phyloP scores from a whole-genome alignment of 2,113 vertebrate species.

The Sturnira hondurensis region DNA sequence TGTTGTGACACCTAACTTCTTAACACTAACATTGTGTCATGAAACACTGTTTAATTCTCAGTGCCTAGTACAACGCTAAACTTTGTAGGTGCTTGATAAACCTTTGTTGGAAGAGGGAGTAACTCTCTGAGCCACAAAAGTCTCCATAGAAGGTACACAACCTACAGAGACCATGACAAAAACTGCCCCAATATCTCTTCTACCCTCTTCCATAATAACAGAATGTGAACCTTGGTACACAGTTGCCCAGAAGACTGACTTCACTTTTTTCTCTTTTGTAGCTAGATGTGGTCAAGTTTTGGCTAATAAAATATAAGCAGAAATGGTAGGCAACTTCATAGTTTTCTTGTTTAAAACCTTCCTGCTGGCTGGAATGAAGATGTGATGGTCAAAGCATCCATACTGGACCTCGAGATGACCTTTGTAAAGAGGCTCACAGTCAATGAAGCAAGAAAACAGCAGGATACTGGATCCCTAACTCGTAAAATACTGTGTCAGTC shows the following conservation, averaged over 20 bases:
- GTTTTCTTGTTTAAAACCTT: not conserved
- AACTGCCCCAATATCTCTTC: not conserved
- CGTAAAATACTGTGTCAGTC: not conserved
- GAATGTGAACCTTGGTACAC: not conserved
- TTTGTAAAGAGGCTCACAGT: not conserved
- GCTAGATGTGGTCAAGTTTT: not conserved
- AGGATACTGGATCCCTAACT: not conserved
- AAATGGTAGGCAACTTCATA: not conserved
- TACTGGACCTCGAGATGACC: not conserved
- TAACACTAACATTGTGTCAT: not conserved
- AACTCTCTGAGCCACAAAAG: not conserved
- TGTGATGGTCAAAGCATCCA: not conserved
- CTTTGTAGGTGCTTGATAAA: not conserved
- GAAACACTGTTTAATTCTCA: not conserved
- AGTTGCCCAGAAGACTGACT: not conserved
- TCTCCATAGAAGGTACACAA: not conserved
- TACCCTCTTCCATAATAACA: not conserved
- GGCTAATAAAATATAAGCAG: not conserved
- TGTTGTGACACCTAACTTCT: not conserved
- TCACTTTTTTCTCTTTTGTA: not conserved
- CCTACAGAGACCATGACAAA: not conserved
- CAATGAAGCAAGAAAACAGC: not conserved
- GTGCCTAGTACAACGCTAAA: not conserved
- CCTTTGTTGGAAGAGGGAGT: not conserved
- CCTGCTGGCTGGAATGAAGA: not conserved